Conservation (phyloP, 37 sponge, comb jelly and placozoan species). For the Bolinopsis microptera region DNA sequence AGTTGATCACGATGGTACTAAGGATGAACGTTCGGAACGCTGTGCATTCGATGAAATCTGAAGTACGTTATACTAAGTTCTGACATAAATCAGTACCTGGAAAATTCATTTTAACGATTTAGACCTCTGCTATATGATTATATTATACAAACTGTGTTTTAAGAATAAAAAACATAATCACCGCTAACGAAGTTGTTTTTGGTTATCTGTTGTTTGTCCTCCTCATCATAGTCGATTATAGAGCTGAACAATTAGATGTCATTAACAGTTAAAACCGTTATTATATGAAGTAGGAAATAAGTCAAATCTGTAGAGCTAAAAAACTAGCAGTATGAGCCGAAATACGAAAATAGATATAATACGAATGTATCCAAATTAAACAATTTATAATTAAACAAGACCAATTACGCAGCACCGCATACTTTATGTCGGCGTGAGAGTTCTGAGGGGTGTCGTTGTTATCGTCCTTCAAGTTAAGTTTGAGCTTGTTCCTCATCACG, state of each 20-base stretch:
- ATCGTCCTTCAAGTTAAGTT: conserved; percentile 10
- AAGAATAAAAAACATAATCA: background rate
- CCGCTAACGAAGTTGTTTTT: conserved; percentile 31
- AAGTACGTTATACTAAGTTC: background rate
- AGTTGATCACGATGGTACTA: conserved; percentile 53
- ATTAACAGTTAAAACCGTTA: too few species aligned
- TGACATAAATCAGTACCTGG: background rate
- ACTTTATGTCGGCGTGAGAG: conserved; percentile 53
- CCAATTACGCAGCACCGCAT: background rate
- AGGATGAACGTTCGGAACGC: conserved; percentile 39
- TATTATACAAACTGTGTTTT: too few species aligned
- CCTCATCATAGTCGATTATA: conserved; percentile 50
- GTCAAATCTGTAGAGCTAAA: too few species aligned
- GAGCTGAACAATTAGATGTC: conserved; percentile 5
- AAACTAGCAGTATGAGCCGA: too few species aligned
- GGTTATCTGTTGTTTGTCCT: background rate
- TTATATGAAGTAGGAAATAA: too few species aligned
- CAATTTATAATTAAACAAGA: background rate
- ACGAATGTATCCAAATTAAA: background rate
- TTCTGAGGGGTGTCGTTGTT: conserved; percentile 11
- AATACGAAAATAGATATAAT: background rate
- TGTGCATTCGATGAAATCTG: conserved; percentile 51
- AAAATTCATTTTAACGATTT: background rate
- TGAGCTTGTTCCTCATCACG: conserved; percentile 35
- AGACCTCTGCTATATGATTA: too few species aligned